phyloP scores from a whole-genome alignment of 2,797 vertebrate genomes.

The Crypturellus tataupa region DNA sequence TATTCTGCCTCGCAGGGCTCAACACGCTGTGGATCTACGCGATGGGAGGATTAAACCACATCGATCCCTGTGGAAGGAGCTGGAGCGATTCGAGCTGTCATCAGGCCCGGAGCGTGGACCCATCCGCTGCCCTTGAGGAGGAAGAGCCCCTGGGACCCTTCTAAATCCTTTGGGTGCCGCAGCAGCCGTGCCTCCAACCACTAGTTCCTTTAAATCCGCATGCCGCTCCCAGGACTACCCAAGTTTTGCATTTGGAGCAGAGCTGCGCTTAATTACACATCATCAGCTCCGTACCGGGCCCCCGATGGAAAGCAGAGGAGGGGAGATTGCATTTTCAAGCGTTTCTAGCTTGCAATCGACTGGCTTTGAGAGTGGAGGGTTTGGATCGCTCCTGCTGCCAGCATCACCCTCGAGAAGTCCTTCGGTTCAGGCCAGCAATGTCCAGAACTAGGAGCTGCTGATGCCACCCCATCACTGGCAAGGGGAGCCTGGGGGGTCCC shows the following conservation, averaged over 20 bases:
- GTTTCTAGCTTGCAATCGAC: background rate
- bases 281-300: fast-evolving
- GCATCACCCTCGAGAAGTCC: background rate
- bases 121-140: background rate
- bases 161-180: background rate
- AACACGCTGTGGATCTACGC: background rate
- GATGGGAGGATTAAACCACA: background rate
- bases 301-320: background rate
- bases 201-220: background rate
- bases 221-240: background rate
- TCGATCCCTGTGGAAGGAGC: background rate
- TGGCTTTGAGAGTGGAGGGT: background rate
- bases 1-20: too few species aligned
- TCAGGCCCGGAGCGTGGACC: background rate
- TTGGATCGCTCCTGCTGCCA: background rate
- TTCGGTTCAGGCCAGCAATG: background rate
- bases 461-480: too few species aligned
- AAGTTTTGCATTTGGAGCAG: background rate
- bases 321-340: background rate
- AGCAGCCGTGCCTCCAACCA: background rate
- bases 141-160: background rate
- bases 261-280: background rate
- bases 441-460: background rate
- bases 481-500: too few species aligned
- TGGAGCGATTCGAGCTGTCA: background rate